phyloP scores from a whole-genome alignment of 1,140 invertebrate genomes.

The Philotrypesis tridentata region DNA sequence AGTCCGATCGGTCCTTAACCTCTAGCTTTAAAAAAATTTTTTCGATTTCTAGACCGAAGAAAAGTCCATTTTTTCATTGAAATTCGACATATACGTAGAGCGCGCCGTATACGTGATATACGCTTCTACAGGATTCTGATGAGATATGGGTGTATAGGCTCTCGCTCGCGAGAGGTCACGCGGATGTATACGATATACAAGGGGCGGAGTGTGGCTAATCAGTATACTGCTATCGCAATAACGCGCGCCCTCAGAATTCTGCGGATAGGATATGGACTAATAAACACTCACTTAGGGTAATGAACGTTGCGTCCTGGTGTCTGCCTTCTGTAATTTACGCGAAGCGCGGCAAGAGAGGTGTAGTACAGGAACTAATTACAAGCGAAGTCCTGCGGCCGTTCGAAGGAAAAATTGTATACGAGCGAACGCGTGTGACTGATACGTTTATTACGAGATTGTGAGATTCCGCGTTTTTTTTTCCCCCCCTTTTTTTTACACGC shows the following conservation, averaged over 20 bases:
- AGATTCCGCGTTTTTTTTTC: neutral
- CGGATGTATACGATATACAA: neutral
- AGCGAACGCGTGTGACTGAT: neutral
- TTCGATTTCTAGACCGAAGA: too few species aligned
- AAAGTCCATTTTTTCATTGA: too few species aligned
- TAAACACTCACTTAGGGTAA: neutral
- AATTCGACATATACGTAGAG: too few species aligned
- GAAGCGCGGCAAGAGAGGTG: too few species aligned
- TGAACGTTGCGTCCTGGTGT: neutral
- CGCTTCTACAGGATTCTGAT: neutral
- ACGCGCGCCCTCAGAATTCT: neutral
- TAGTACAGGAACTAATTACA: too few species aligned
- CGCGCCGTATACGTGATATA: neutral
- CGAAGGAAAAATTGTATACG: neutral
- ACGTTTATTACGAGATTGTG: neutral
- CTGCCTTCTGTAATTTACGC: neutral
- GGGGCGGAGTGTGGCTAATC: neutral
- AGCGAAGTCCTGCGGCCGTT: neutral
- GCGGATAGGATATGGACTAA: neutral
- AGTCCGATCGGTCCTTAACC: too few species aligned
- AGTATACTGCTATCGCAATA: neutral
- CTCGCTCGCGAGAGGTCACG: too few species aligned
- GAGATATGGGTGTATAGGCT: neutral
- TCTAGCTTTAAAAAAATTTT: too few species aligned
- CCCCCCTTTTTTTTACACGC: too few species aligned